Evolutionary conservation across 2,888 invertebrate genomes (phyloP).

Genomic region (Ernsta delagoae): DNA sequence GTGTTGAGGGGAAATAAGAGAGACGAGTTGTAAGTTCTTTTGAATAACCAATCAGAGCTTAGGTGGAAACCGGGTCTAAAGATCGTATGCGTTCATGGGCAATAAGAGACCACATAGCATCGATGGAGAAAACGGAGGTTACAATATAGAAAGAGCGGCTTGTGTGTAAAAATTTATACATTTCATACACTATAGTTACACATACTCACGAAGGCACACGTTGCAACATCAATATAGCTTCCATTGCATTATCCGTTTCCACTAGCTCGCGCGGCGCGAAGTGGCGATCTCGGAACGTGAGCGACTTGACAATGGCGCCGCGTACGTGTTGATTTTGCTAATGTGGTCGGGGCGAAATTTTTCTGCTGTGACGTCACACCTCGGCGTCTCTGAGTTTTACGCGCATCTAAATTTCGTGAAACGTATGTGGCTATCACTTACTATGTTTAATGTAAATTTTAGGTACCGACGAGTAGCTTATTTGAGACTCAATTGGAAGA

Average conservation of each 20-base stretch:
- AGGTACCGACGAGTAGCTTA: too few relatives aligned
- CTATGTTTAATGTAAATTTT: too few relatives aligned
- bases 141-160: background rate
- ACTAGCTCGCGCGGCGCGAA: slow-evolving; percentile 25
- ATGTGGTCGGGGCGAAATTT: slow-evolving; percentile 57
- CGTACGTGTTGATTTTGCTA: slow-evolving; percentile 54
- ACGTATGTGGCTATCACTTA: too few relatives aligned
- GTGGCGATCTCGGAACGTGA: slow-evolving; percentile 58
- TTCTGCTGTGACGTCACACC: slow-evolving; percentile 60
- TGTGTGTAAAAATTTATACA: background rate
- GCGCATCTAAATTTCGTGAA: background rate
- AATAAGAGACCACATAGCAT: too few relatives aligned
- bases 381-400: background rate
- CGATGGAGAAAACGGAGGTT: too few relatives aligned
- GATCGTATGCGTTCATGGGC: too few relatives aligned
- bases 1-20: too few relatives aligned
- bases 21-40: too few relatives aligned
- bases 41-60: too few relatives aligned
- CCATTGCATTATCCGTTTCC: slow-evolving; percentile 30
- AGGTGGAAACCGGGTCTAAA: too few relatives aligned
- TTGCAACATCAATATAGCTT: slow-evolving; percentile 11
- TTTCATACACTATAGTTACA: background rate
- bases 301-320: slow-evolving; percentile 48
- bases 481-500: too few relatives aligned
- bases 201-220: too few relatives aligned